These are phyloP conservation scores for Mirza zaza DNA, from an alignment of 2,113 vertebrate genomes.

Conservation along the genomic window DNA sequence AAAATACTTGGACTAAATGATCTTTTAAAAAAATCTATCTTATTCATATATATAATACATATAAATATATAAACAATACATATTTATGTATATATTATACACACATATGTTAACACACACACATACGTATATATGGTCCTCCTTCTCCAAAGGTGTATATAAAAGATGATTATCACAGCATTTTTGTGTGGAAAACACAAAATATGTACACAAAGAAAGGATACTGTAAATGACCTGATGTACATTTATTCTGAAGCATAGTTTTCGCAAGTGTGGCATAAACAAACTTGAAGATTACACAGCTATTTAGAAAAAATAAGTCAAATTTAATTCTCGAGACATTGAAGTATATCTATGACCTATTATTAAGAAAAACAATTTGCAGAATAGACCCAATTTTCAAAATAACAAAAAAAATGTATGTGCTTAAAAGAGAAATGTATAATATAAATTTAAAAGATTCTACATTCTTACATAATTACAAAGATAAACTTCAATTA, in stretches of 20 bases:
- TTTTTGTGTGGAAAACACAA: background rate
- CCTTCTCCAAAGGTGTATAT: background rate
- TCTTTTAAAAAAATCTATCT: constrained; percentile 5
- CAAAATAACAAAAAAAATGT: background rate
- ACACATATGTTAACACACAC: background rate
- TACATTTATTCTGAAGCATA: background rate
- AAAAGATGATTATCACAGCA: background rate
- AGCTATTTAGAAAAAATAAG: constrained; percentile 1
- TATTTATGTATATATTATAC: background rate
- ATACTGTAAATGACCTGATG: background rate
- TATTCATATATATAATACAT: background rate
- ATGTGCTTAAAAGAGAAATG: background rate
- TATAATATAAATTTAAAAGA: background rate
- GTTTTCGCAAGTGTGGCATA: background rate
- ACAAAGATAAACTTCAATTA: background rate
- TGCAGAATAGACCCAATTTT: background rate
- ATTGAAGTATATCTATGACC: background rate
- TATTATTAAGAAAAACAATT: background rate
- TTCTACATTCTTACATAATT: background rate
- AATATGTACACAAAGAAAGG: background rate
- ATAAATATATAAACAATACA: background rate
- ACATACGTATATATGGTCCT: background rate
- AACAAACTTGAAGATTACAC: background rate
- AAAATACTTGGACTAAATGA: background rate
- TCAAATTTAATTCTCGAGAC: background rate